phyloP scores from a whole-genome alignment of 2,113 vertebrate genomes.

The Scolopax mira region DNA sequence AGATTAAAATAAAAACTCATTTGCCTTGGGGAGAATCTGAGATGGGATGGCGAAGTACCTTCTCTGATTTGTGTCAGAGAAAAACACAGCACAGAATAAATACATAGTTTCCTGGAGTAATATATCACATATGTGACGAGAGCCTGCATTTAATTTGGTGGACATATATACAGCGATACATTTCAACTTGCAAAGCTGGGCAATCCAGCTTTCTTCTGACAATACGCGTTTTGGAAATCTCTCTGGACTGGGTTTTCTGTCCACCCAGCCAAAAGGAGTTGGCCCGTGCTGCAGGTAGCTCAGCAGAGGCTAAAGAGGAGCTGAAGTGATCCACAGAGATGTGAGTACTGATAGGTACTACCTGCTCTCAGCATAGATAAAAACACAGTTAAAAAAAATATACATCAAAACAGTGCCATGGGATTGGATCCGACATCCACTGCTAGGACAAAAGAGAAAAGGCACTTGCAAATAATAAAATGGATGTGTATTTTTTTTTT shows the following conservation, averaged over 20 bases:
- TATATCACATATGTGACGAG: background rate
- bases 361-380: background rate
- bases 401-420: background rate
- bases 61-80: background rate
- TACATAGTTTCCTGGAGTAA: background rate
- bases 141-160: background rate
- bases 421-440: background rate
- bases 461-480: background rate
- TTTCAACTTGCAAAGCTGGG: background rate
- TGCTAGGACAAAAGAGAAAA: background rate
- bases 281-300: background rate
- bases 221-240: background rate
- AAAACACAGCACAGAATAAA: background rate
- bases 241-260: background rate
- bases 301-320: background rate
- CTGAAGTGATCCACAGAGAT: background rate
- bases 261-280: background rate
- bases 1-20: background rate
- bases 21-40: background rate
- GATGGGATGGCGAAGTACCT: background rate
- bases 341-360: background rate
- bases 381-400: background rate
- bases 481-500: rapidly evolving
- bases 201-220: background rate
- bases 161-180: background rate